Evolutionary conservation across 92 coral and sea anemone genomes (phyloP), one percentile per base, ranked within the genome.

Genomic region (Actinernus sp.): DNA sequence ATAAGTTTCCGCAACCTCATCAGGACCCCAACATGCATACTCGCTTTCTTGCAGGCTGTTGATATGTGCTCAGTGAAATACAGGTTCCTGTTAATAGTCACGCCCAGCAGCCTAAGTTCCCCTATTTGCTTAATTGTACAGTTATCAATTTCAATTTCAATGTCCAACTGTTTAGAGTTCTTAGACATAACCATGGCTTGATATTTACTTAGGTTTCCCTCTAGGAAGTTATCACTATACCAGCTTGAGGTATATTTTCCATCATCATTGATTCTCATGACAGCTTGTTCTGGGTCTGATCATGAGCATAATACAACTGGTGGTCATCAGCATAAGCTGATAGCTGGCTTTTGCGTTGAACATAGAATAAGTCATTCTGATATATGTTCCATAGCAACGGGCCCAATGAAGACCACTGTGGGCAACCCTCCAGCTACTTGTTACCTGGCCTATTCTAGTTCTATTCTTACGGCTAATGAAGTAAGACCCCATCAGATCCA

Each of bases 321-420:
- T 78, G 86, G 61, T 85, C 91, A 45, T 85, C 86, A 1, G 91
- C 82, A 50, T 50, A 85, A 26, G 66, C 75, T 31, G 82, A 78
- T 40, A 85, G 70, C 47, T 71, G 72, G 25, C 70, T 26, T 48
- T 85, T 61, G 6, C 72, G 52, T 18, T 78, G 63, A 4, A 71
- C 8, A 72, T 78, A 85, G 55, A 78, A 78, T 37, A 85, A 48
- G 60, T 85, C 76, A 53, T 83, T 83, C 46, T 83, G 89, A 53
- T 34, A 83, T 31, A 75, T 34, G 49, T 83, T 74, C 89, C 78
- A 83, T 18, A 83, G 49, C 46, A 74, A 32, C 14, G 79, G 89
- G 23, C 83, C 83, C 20, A 73, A 44, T 31, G 75, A 68, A 12
- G 90, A 83, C 19, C 90, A 74, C 27, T 83, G 84, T 24, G 79